phyloP scores from a whole-genome alignment of 2,888 invertebrate genomes.

The Sylvicola cinctus region DNA sequence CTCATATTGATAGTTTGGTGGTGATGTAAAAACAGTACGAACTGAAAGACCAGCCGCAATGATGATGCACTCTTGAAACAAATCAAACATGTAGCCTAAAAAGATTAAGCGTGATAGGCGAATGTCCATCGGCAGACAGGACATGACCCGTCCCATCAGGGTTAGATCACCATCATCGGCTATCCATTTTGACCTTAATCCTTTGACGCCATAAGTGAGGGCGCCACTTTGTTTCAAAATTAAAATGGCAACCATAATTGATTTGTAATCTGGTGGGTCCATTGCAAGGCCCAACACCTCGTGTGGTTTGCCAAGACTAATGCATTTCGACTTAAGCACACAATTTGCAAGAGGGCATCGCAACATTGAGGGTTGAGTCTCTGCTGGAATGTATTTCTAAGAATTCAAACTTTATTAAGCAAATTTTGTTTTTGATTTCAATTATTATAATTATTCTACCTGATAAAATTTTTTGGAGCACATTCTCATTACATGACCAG shows the following conservation, averaged over 20 bases:
- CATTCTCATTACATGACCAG: conserved; percentile 67
- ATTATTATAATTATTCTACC: no score
- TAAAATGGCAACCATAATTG: conserved; percentile 33
- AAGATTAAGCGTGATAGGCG: conserved; percentile 63
- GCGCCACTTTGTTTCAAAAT: conserved; percentile 43
- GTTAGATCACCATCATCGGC: conserved; percentile 69
- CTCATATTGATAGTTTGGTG: conserved; percentile 41
- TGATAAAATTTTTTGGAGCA: conserved; percentile 51
- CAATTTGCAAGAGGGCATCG: conserved; percentile 63
- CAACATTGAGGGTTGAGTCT: conserved; percentile 47
- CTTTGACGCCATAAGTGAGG: conserved; percentile 35
- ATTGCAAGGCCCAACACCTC: conserved; percentile 65
- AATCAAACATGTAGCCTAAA: conserved; percentile 68
- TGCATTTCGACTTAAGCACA: conserved; percentile 58
- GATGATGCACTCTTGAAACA: conserved; percentile 63
- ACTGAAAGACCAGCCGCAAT: conserved; percentile 36
- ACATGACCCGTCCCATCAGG: conserved; percentile 65
- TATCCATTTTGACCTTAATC: conserved; percentile 27
- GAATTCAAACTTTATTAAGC: conserved; percentile 6
- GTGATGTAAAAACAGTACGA: conserved; percentile 59
- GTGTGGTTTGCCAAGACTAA: conserved; percentile 62
- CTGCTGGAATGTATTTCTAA: conserved; percentile 27
- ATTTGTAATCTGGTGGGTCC: conserved; percentile 66
- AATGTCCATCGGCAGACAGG: conserved; percentile 63
- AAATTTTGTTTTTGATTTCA: no score